These are phyloP conservation scores for Pomacea maculata DNA, from an alignment of 1,140 invertebrate genomes.

Conservation along the genomic window DNA sequence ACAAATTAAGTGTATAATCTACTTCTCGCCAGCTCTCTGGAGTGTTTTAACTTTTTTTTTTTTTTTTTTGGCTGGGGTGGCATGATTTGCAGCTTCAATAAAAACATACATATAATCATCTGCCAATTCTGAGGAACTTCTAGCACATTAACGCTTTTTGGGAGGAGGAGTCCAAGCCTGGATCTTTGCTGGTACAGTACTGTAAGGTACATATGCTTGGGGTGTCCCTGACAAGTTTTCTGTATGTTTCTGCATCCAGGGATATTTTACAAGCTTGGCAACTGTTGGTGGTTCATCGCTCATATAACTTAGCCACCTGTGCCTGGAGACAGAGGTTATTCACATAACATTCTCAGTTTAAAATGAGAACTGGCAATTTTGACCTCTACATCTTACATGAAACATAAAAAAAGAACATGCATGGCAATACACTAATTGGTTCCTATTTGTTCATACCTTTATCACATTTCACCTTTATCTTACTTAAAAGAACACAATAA, in stretches of 20 bases:
- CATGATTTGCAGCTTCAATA: neutral
- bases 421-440: no score
- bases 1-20: no score
- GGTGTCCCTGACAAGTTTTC: conserved; percentile 85
- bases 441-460: no score
- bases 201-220: conserved; percentile 83
- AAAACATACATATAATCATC: neutral
- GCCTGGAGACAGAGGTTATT: conserved; percentile 53
- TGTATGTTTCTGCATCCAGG: conserved; percentile 86
- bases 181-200: conserved; percentile 73
- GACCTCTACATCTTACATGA: conserved; percentile 1
- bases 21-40: no score
- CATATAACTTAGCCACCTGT: conserved; percentile 84
- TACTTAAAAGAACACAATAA: neutral
- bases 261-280: conserved; percentile 69
- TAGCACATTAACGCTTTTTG: neutral
- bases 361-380: neutral
- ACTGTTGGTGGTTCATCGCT: conserved; percentile 78
- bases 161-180: conserved; percentile 50
- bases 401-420: neutral
- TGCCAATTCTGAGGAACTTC: neutral
- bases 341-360: neutral
- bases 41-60: no score
- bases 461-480: neutral
- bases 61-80: neutral